Percentiles rank a stretch among this genome's conserved stretches.
phyloP scores from a whole-genome alignment of 2,888 invertebrate species.

The Lasioglossum vierecki region DNA sequence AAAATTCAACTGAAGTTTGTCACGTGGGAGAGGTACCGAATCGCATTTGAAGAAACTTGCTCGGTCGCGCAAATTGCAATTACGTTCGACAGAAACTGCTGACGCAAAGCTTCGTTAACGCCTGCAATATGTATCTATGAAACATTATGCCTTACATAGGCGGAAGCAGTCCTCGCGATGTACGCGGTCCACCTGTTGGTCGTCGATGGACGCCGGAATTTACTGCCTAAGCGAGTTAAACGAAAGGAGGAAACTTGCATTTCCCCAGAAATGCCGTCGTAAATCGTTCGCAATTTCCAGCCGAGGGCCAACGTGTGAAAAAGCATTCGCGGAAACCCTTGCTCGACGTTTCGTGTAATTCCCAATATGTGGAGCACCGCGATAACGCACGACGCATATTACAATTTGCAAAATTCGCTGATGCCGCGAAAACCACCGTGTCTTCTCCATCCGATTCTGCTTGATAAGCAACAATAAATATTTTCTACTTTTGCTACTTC shows the following conservation, averaged over 20 bases:
- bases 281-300: conserved; percentile 16
- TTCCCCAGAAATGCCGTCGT: not conserved
- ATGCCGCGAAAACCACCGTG: not conserved
- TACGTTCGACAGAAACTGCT: not conserved
- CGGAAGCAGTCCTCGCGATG: conserved; percentile 37
- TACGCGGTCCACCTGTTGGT: conserved; percentile 62
- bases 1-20: not conserved
- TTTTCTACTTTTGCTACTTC: too few relatives aligned
- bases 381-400: not conserved
- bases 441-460: not conserved
- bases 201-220: conserved; percentile 23
- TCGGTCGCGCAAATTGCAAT: not conserved
- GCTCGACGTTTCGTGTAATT: not conserved
- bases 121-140: not conserved
- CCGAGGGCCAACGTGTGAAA: not conserved
- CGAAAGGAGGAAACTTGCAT: conserved; percentile 37
- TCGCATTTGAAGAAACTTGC: not conserved
- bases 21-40: not conserved
- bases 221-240: conserved; percentile 21
- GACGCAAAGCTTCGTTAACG: conserved; percentile 10
- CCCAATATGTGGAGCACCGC: not conserved
- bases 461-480: not conserved
- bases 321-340: not conserved
- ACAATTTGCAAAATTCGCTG: not conserved
- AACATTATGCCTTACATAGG: conserved; percentile 3